These are phyloP conservation scores for Echinarachnius parma DNA, from an alignment of 53 echinoderm and acorn worm species.

Conservation along the genomic window DNA sequence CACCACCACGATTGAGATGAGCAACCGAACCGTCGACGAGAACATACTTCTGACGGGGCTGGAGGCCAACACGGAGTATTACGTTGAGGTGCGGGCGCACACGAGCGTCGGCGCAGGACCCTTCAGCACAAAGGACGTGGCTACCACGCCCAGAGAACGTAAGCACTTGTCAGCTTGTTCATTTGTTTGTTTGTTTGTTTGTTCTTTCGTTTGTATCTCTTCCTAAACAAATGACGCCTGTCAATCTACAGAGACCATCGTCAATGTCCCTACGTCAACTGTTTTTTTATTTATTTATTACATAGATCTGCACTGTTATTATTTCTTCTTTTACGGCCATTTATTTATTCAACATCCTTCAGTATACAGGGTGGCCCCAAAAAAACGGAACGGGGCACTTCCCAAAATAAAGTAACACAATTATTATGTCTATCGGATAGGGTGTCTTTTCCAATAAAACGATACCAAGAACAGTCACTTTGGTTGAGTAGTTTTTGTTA, in stretches of 20 bases:
- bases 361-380: too few species aligned
- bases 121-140: slow-evolving; percentile 49
- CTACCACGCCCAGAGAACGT: slow-evolving; percentile 70
- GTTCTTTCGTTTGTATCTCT: neutral
- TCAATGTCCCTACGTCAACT: neutral
- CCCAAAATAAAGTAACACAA: too few species aligned
- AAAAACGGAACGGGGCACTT: too few species aligned
- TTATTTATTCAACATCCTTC: too few species aligned
- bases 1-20: slow-evolving; percentile 14
- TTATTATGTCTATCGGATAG: too few species aligned
- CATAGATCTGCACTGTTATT: too few species aligned
- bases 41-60: slow-evolving; percentile 42
- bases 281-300: neutral
- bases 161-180: slow-evolving; percentile 15
- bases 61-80: slow-evolving; percentile 69
- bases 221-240: neutral
- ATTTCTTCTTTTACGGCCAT: too few species aligned
- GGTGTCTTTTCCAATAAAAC: too few species aligned
- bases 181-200: neutral
- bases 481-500: too few species aligned
- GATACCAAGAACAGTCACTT: too few species aligned
- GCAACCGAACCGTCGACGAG: slow-evolving; percentile 56
- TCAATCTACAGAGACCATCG: neutral
- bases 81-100: slow-evolving; percentile 80
- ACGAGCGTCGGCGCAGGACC: slow-evolving; percentile 75